Evolutionary conservation across 2,113 vertebrate species (phyloP), one percentile per base, ranked within the genome.

Genomic region (Motacilla tschutschensis): DNA sequence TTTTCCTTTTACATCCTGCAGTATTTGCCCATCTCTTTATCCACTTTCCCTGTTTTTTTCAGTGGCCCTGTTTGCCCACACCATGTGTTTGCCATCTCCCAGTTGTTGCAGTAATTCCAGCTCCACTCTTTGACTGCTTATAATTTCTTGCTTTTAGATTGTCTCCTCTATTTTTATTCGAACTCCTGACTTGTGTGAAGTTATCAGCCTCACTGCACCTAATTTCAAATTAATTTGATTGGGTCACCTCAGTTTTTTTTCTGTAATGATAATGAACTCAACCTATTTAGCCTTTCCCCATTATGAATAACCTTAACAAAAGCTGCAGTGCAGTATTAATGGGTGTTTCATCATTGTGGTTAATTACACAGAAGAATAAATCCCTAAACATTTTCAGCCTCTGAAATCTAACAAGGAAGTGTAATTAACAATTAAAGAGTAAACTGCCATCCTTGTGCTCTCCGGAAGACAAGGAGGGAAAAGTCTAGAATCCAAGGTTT

Each of bases 161-260:
- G 67, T 84, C 55, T 87, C 57, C 65, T 82, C 88, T 91, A 15
- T 90, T 93, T 90, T 90, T 74, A 71, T 86, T 87, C 85, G 54
- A 95, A 90, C 87, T 85, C 88, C 84, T 93, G 90, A 91, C 90
- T 94, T 71, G 48, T 83, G 79, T 90, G 76, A 76, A 92, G 89
- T 92, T 94, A 94, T 86, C 92, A 90, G 92, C 92, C 76, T 94
- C 92, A 33, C 72, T 93, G 88, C 93, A 87, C 90, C 92, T 94
- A 88, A 94, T 95, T 94, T 92, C 64, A 82, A 83, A 93, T 95
- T 93, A 93, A 93, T 94, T 90, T 88, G 92, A 90, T 94, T 92
- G 92, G 90, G 93, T 95, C 90, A 88, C 82, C 84, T 94, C 79
- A 20, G 5, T 31, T 86, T 82, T 91, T 84, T 87, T 70, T 59